Percentiles rank a stretch among this genome's conserved stretches.
phyloP scores from a whole-genome alignment of 2,113 vertebrate species.

The Bos indicus region DNA sequence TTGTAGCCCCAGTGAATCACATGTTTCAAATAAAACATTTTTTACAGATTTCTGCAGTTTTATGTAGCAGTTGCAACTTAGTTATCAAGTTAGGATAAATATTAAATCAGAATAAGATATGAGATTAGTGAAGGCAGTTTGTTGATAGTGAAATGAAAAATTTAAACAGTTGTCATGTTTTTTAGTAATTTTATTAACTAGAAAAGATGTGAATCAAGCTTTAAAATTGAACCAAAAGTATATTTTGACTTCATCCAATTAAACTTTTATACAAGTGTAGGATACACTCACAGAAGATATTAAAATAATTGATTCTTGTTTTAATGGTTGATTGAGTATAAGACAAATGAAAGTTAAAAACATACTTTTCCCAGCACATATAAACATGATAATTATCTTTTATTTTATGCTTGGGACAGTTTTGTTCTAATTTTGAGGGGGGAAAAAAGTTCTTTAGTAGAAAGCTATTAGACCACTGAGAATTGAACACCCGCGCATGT shows the following conservation, averaged over 20 bases:
- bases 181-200: constrained; percentile 22
- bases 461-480: constrained; percentile 76
- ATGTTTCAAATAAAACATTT: constrained; percentile 12
- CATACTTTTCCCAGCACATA: constrained; percentile 50
- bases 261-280: constrained; percentile 42
- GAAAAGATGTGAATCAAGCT: constrained; percentile 7
- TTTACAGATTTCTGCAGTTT: constrained; percentile 14
- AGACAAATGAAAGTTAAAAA: constrained; percentile 46
- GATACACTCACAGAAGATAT: constrained; percentile 1
- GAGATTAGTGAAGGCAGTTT: background rate
- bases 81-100: constrained; percentile 34
- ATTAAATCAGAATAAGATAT: constrained; percentile 26
- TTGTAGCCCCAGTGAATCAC: constrained; percentile 3
- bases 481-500: constrained; percentile 89
- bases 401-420: constrained; percentile 73
- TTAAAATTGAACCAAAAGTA: constrained; percentile 36
- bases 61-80: background rate
- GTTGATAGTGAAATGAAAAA: background rate
- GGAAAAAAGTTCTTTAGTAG: constrained; percentile 68
- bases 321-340: constrained; percentile 50
- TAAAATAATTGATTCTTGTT: constrained; percentile 38
- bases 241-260: constrained; percentile 32
- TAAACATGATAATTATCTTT: constrained; percentile 74
- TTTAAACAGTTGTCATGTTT: background rate
- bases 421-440: constrained; percentile 76